phyloP scores from a whole-genome alignment of 35 echinoderm and acorn worm genomes.

The Apostichopus parvimensis region DNA sequence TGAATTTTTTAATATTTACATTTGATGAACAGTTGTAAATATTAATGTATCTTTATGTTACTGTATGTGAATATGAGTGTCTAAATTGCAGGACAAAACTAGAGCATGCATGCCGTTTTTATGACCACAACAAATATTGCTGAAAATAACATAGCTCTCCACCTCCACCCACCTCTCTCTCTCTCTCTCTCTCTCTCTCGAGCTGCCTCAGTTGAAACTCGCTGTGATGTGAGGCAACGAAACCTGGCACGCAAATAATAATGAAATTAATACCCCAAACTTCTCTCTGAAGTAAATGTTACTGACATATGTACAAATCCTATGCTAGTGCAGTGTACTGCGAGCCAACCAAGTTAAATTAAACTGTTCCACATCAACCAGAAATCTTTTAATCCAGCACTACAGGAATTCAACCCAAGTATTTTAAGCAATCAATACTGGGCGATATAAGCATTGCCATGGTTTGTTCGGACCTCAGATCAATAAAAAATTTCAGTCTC shows the following conservation, averaged over 20 bases:
- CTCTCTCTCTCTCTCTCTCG: neutral
- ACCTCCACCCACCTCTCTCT: neutral
- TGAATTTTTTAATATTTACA: too few species aligned
- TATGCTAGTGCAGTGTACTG: neutral
- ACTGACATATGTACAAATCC: neutral
- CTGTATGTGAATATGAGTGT: too few species aligned
- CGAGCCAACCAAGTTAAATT: constrained; percentile 7
- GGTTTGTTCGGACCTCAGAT: neutral
- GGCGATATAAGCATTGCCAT: constrained; percentile 10
- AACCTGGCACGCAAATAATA: too few species aligned
- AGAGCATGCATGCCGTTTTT: too few species aligned
- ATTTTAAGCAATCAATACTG: constrained; percentile 39
- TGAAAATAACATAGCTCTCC: neutral
- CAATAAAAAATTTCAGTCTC: constrained; percentile 19
- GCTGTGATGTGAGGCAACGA: neutral
- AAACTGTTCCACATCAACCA: neutral
- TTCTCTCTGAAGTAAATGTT: neutral
- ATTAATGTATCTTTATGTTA: too few species aligned
- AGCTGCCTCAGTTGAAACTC: neutral
- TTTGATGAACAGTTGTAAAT: too few species aligned
- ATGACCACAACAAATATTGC: too few species aligned
- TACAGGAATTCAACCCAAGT: constrained; percentile 2
- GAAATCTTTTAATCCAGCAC: neutral
- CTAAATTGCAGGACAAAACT: too few species aligned
- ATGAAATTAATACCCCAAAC: too few species aligned